These are phyloP conservation scores for Lomographa bimaculata DNA, from an alignment of 2,888 invertebrate species.

Conservation along the genomic window DNA sequence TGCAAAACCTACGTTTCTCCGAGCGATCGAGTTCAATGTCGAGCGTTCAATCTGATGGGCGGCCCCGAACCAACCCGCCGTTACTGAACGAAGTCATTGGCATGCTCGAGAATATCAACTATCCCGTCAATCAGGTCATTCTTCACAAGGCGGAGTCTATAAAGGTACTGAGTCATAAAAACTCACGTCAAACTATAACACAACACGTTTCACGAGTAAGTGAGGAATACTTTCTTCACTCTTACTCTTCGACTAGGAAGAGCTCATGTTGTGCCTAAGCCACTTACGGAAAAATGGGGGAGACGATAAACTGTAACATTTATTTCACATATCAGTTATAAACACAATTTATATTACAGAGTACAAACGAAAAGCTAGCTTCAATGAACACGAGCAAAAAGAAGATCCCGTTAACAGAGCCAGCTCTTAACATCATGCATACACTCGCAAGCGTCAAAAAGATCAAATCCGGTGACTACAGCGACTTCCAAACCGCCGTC, in stretches of 20 bases:
- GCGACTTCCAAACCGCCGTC: conserved; percentile 71
- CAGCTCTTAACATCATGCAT: conserved; percentile 84
- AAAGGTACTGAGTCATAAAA: conserved; percentile 47
- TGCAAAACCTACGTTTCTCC: conserved; percentile 53
- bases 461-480: conserved; percentile 82
- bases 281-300: no score
- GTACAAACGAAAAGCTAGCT: conserved; percentile 70
- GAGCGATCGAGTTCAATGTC: conserved; percentile 61
- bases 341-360: conserved; percentile 44
- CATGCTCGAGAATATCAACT: conserved; percentile 86
- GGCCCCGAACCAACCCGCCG: conserved; percentile 86
- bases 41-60: conserved; percentile 64
- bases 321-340: not conserved
- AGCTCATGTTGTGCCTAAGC: no score
- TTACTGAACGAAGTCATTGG: conserved; percentile 87
- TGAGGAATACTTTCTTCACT: no score
- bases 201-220: not conserved
- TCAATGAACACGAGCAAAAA: conserved; percentile 71
- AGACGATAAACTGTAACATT: no score
- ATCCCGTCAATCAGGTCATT: conserved; percentile 76
- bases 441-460: conserved; percentile 82
- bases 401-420: conserved; percentile 78
- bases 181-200: not conserved
- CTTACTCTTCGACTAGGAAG: no score
- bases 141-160: conserved; percentile 73